These are phyloP conservation scores for Drosophila suboccidentalis DNA, from an alignment of 2,888 invertebrate species.

Conservation along the genomic window DNA sequence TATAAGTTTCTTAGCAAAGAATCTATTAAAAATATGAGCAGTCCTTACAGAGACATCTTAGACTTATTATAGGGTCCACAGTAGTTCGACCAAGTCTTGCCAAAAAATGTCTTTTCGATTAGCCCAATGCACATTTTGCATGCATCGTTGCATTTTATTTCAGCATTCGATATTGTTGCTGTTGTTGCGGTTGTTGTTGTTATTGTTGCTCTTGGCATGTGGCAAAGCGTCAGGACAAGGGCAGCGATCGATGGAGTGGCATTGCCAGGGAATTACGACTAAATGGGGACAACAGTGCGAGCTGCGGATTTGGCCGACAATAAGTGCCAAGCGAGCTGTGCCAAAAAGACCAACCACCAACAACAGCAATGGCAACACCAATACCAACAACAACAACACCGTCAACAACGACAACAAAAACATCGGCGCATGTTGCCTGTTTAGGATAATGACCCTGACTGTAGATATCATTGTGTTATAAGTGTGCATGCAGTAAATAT, in stretches of 20 bases:
- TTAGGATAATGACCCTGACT: constrained; percentile 75
- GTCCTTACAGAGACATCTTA: background rate
- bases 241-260: constrained; percentile 56
- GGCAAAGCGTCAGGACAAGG: constrained; percentile 60
- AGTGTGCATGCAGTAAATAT: constrained; percentile 32
- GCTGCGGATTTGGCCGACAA: constrained; percentile 35
- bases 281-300: constrained; percentile 54
- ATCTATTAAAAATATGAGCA: background rate
- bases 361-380: constrained; percentile 19
- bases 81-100: constrained; percentile 24
- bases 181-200: constrained; percentile 17
- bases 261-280: constrained; percentile 25
- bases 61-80: constrained; percentile 23
- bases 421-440: constrained; percentile 41
- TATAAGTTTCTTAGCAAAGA: background rate
- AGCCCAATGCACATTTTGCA: constrained; percentile 58
- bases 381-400: constrained; percentile 1
- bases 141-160: constrained; percentile 62
- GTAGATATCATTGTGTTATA: constrained; percentile 24
- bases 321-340: constrained; percentile 27
- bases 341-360: constrained; percentile 35
- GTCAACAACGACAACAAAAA: constrained; percentile 1
- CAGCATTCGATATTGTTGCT: constrained; percentile 24
- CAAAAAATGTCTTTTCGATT: constrained; percentile 41
- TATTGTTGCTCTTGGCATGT: constrained; percentile 59